Conservation (phyloP, 1,140 invertebrate species). For the Platorchestia sp. region DNA sequence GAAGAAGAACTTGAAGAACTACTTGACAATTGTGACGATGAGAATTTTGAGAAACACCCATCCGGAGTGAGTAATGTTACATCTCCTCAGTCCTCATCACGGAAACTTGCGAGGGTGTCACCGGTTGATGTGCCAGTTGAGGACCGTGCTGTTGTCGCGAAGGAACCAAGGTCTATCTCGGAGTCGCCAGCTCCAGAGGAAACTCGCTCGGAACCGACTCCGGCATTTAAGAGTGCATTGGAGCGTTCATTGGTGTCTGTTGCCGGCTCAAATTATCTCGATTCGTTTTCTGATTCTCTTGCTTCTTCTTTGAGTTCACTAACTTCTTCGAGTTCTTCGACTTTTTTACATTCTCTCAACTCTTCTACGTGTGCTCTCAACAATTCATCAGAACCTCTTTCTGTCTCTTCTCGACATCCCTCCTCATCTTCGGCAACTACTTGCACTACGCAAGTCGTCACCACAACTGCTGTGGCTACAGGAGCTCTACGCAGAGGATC, state of each 20-base stretch:
- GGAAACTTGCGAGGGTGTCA: not conserved
- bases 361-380: not conserved
- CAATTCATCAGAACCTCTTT: not conserved
- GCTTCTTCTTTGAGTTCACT: too few species aligned
- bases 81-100: not conserved
- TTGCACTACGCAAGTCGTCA: not conserved
- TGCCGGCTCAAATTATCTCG: not conserved
- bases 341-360: too few species aligned
- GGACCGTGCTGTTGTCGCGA: not conserved
- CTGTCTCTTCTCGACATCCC: not conserved
- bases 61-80: not conserved
- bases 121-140: not conserved
- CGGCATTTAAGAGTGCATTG: not conserved
- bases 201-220: not conserved
- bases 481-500: not conserved
- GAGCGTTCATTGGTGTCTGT: not conserved
- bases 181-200: not conserved
- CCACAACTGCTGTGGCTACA: not conserved
- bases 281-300: not conserved
- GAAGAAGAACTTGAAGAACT: not conserved
- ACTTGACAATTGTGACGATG: not conserved
- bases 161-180: not conserved
- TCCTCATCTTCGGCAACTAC: not conserved
- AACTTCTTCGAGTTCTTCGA: too few species aligned
- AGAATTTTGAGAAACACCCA: not conserved